phyloP scores from a whole-genome alignment of 2,797 vertebrate genomes.

The Malurus splendens region DNA sequence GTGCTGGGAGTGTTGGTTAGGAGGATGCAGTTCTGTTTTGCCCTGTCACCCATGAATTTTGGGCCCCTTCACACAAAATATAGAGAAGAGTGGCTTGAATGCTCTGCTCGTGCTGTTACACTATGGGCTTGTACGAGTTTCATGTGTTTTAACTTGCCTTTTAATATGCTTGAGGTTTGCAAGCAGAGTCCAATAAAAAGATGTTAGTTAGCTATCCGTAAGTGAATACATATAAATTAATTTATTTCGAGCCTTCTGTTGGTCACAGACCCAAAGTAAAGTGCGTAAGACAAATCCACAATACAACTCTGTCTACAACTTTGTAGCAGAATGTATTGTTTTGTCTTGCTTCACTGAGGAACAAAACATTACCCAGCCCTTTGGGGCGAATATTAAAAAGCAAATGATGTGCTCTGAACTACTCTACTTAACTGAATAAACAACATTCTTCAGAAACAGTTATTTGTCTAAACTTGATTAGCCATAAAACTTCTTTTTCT shows the following conservation, averaged over 20 bases:
- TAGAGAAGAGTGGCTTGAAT: background rate
- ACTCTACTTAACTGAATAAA: background rate
- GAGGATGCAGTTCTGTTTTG: background rate
- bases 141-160: background rate
- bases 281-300: background rate
- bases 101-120: background rate
- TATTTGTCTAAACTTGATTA: conserved; percentile 1
- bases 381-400: background rate
- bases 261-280: background rate
- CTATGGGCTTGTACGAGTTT: background rate
- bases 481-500: background rate
- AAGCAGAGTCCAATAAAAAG: background rate
- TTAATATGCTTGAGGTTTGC: conserved; percentile 21
- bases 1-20: background rate
- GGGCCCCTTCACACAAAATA: fast-evolving
- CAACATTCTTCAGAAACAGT: background rate
- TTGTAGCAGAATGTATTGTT: background rate
- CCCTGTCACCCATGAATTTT: background rate
- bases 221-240: background rate
- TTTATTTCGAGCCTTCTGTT: background rate
- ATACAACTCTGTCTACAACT: background rate
- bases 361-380: background rate
- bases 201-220: background rate
- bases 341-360: background rate
- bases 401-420: background rate